phyloP scores from a whole-genome alignment of 1,140 invertebrate species.

The Panonychus citri region DNA sequence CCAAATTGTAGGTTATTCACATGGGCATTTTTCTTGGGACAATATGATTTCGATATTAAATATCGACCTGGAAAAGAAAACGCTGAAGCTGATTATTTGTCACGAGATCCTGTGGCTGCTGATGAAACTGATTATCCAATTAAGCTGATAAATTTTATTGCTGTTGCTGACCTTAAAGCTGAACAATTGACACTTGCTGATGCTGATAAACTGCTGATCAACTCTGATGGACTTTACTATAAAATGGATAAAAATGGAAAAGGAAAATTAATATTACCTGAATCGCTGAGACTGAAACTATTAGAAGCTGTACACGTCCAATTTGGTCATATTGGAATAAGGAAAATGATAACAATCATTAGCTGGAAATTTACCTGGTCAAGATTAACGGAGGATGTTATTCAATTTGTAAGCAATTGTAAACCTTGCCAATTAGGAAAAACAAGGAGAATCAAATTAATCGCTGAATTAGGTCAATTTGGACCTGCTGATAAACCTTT shows the following conservation, averaged over 20 bases:
- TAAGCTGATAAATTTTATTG: no score
- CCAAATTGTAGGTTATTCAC: constrained; percentile 4
- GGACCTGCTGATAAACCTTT: not conserved
- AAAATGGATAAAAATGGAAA: no score
- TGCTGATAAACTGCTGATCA: no score
- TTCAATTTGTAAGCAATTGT: not conserved
- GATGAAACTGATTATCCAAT: no score
- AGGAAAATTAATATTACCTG: not conserved
- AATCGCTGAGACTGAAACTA: not conserved
- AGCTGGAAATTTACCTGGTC: not conserved
- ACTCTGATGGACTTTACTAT: no score
- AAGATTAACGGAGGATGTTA: not conserved
- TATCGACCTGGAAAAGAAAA: constrained; percentile 5
- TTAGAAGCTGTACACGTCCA: not conserved
- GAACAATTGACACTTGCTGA: no score
- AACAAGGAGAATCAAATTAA: not conserved
- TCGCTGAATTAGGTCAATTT: not conserved
- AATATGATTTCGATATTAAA: constrained; percentile 16
- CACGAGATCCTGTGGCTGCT: constrained; percentile 4
- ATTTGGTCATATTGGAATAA: not conserved
- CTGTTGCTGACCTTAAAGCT: no score
- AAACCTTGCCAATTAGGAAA: not conserved
- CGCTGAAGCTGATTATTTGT: constrained; percentile 8
- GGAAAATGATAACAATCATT: not conserved
- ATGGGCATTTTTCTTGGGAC: constrained; percentile 18